These are phyloP conservation scores for Clanis bilineata DNA, from an alignment of 2,888 invertebrate species.

Conservation along the genomic window DNA sequence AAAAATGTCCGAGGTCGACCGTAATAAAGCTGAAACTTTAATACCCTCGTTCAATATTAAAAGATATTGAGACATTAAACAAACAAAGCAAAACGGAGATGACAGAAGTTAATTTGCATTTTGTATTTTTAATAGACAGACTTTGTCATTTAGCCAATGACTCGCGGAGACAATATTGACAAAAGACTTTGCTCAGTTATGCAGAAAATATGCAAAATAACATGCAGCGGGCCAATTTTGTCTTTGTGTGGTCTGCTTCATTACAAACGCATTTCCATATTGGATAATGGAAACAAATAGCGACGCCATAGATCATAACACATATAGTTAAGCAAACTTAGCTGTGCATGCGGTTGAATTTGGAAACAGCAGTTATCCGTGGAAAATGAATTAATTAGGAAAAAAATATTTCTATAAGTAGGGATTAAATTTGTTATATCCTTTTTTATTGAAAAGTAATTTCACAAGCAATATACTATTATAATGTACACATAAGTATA, in stretches of 20 bases:
- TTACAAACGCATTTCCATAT: conserved; percentile 49
- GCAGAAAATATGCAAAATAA: conserved; percentile 76
- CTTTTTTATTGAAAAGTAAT: too few relatives aligned
- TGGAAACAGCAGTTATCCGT: too few relatives aligned
- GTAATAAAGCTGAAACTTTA: conserved; percentile 44
- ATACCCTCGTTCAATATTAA: conserved; percentile 37
- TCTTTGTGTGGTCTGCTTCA: conserved; percentile 63
- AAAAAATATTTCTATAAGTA: too few relatives aligned
- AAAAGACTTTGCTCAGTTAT: conserved; percentile 69
- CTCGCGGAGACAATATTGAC: conserved; percentile 72
- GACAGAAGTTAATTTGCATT: conserved; percentile 50
- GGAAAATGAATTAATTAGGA: too few relatives aligned
- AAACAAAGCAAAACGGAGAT: conserved; percentile 40
- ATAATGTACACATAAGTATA: too few relatives aligned
- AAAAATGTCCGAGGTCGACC: conserved; percentile 38
- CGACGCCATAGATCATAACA: conserved; percentile 19
- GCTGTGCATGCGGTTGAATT: too few relatives aligned
- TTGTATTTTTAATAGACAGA: conserved; percentile 51
- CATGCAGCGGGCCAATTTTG: conserved; percentile 51
- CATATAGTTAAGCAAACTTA: too few relatives aligned
- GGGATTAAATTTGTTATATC: too few relatives aligned
- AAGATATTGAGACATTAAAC: conserved; percentile 35
- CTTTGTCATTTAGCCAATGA: conserved; percentile 61
- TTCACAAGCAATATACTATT: too few relatives aligned
- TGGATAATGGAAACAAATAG: conserved; percentile 41